Conservation (phyloP, 2,888 invertebrate genomes). For the Rhamphomyia laevipes region DNA sequence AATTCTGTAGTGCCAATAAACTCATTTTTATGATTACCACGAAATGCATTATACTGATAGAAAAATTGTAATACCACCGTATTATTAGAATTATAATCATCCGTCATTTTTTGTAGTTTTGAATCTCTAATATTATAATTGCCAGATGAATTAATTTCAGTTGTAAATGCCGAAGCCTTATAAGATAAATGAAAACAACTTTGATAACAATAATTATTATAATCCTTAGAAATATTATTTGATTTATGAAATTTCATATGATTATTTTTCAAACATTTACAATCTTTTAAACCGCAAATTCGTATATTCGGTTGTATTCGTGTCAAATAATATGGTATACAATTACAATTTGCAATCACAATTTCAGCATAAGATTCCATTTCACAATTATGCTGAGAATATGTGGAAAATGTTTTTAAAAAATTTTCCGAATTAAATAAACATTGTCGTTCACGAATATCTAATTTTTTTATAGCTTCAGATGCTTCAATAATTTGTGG, state of each 20-base stretch:
- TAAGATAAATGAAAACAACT: constrained; percentile 66
- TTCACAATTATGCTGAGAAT: not conserved
- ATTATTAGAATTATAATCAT: constrained; percentile 38
- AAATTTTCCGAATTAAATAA: not conserved
- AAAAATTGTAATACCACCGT: constrained; percentile 57
- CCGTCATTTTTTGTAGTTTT: constrained; percentile 16
- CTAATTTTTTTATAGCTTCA: constrained; percentile 30
- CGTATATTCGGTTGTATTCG: not conserved
- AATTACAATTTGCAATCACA: not conserved
- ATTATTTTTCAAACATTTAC: not conserved
- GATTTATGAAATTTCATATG: not conserved
- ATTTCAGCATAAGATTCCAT: not conserved
- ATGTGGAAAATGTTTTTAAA: not conserved
- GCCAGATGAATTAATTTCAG: constrained; percentile 41
- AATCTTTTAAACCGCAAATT: not conserved
- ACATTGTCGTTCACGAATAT: not conserved
- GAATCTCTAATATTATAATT: constrained; percentile 27
- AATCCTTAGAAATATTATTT: not conserved
- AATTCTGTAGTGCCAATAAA: constrained; percentile 75
- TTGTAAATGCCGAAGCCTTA: constrained; percentile 46
- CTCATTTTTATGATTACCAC: constrained; percentile 61
- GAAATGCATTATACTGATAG: constrained; percentile 58
- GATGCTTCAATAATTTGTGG: constrained; percentile 27
- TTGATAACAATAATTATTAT: constrained; percentile 46
- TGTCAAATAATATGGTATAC: not conserved